phyloP scores from a whole-genome alignment of 35 echinoderm and acorn worm species.

The Lytechinus pictus region DNA sequence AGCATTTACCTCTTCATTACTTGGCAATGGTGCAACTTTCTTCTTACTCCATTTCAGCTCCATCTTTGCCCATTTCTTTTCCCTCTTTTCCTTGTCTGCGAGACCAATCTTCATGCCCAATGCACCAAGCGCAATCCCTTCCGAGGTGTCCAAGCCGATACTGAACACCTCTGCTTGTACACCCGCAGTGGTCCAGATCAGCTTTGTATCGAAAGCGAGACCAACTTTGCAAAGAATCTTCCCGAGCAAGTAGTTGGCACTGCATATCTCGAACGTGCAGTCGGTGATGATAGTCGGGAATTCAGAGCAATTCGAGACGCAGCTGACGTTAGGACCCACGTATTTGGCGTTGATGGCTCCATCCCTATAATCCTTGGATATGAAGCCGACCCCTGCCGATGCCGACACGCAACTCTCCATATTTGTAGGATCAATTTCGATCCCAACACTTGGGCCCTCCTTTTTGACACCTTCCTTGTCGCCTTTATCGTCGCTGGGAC shows the following conservation, averaged over 20 bases:
- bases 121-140: not conserved
- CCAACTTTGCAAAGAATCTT: not conserved
- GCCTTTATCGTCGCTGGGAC: no score
- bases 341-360: not conserved
- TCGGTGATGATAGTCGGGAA: not conserved
- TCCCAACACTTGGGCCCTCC: not conserved
- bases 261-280: constrained; percentile 27
- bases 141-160: not conserved
- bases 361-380: not conserved
- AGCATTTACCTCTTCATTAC: not conserved
- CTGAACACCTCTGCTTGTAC: not conserved
- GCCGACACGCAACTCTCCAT: not conserved
- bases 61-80: constrained; percentile 14
- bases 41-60: not conserved
- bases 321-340: constrained; percentile 24
- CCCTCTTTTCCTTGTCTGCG: not conserved
- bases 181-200: not conserved
- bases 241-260: not conserved
- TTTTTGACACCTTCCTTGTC: not conserved
- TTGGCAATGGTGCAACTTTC: not conserved
- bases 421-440: not conserved
- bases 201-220: not conserved
- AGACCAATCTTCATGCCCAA: not conserved
- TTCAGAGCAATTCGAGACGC: not conserved
- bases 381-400: not conserved